A percentile compares a stretch with the other conserved stretches of the same genome.
Conservation (phyloP, 2,888 invertebrate species). For the Nomada fucata region DNA sequence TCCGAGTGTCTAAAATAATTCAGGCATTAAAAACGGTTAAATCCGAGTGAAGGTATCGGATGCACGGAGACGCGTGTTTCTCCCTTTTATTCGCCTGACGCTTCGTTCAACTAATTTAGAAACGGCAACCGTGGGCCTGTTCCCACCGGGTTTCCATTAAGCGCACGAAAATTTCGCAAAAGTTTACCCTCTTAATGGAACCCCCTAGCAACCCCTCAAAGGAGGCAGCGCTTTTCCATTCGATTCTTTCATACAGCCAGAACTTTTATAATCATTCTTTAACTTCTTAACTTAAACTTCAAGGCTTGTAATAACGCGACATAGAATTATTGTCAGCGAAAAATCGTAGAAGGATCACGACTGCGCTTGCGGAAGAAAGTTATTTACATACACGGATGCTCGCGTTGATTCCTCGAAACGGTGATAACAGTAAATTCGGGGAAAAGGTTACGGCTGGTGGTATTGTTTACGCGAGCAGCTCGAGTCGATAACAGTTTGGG, state of each 20-base stretch:
- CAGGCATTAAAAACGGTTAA: slow-evolving; percentile 10
- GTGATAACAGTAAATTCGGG: not conserved
- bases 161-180: slow-evolving; percentile 47
- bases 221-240: not conserved
- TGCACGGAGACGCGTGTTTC: slow-evolving; percentile 40
- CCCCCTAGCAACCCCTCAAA: slow-evolving; percentile 10
- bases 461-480: slow-evolving; percentile 26
- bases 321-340: not conserved
- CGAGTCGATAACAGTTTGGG: slow-evolving; percentile 12
- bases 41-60: slow-evolving; percentile 6
- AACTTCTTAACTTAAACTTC: too few relatives aligned
- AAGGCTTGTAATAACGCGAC: not conserved
- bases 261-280: not conserved
- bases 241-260: not conserved
- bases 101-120: slow-evolving; percentile 41
- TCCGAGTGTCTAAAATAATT: not conserved
- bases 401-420: not conserved
- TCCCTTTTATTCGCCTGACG: slow-evolving; percentile 46
- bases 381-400: too few relatives aligned
- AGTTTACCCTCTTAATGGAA: slow-evolving; percentile 57
- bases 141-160: slow-evolving; percentile 52
- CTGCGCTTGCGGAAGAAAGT: not conserved
- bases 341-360: not conserved
- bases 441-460: slow-evolving; percentile 14
- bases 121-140: slow-evolving; percentile 32